phyloP scores from a whole-genome alignment of 2,797 vertebrate species.

The Loris lydekkerianus region DNA sequence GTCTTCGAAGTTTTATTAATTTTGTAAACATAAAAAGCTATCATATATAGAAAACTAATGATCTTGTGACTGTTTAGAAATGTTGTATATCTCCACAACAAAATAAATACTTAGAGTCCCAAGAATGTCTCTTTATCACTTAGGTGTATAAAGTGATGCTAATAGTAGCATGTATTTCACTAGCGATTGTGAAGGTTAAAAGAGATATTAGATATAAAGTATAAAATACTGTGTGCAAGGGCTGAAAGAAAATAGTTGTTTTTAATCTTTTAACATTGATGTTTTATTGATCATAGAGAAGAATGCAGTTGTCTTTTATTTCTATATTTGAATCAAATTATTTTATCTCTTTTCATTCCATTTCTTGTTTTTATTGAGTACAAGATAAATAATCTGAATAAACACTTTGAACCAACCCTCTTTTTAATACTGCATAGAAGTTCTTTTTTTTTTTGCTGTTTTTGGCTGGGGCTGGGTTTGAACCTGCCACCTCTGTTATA shows the following conservation, averaged over 20 bases:
- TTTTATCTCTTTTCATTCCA: not conserved
- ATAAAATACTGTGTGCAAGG: not conserved
- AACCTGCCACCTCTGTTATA: too few relatives aligned
- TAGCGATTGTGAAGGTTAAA: not conserved
- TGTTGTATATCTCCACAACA: not conserved
- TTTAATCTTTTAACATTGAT: not conserved
- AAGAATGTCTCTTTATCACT: not conserved
- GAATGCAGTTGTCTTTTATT: not conserved
- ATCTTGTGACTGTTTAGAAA: not conserved
- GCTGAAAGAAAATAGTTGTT: not conserved
- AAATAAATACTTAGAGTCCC: conserved; percentile 2
- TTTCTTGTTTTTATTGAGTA: not conserved
- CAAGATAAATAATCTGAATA: not conserved
- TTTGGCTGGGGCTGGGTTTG: too few relatives aligned
- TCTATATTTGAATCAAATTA: not conserved
- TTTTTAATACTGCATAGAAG: not conserved
- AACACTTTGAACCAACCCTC: not conserved
- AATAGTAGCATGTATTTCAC: not conserved
- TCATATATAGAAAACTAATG: not conserved
- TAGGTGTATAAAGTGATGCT: not conserved
- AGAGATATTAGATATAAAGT: not conserved
- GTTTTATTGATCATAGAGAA: not conserved
- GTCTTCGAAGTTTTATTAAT: not conserved
- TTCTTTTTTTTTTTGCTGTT: too few relatives aligned
- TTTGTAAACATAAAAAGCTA: not conserved